A percentile compares a stretch with the other conserved stretches of the same genome.
Conservation (phyloP, 2,797 vertebrate genomes). For the Cephalopachus bancanus region DNA sequence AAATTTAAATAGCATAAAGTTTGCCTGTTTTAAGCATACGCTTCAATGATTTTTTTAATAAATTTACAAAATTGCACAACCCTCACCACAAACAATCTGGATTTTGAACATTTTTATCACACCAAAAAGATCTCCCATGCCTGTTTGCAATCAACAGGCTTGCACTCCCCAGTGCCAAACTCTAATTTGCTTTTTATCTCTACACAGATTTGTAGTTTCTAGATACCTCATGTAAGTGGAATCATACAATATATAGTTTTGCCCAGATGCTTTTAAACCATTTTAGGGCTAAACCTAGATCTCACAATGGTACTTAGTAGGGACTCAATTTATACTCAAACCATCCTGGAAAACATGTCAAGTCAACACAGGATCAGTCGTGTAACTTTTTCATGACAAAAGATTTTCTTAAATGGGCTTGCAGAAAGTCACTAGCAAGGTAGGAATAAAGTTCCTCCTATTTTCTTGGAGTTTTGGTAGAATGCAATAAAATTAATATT, state of each 20-base stretch:
- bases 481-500: background rate
- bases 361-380: background rate
- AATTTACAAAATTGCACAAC: background rate
- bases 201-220: background rate
- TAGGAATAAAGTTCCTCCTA: background rate
- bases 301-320: background rate
- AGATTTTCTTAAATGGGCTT: background rate
- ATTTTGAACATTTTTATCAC: constrained; percentile 13
- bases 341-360: background rate
- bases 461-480: background rate
- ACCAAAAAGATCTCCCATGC: background rate
- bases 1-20: constrained; percentile 2
- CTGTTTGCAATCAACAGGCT: background rate
- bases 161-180: background rate
- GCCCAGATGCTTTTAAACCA: background rate
- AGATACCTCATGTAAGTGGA: background rate
- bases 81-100: background rate
- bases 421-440: background rate
- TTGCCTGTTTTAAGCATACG: background rate
- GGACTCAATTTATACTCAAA: background rate
- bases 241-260: background rate
- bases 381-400: background rate
- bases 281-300: background rate
- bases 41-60: background rate
- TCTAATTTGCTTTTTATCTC: background rate